Conservation (phyloP, 2,888 invertebrate species). For the Pachliopta kotzebuea region DNA sequence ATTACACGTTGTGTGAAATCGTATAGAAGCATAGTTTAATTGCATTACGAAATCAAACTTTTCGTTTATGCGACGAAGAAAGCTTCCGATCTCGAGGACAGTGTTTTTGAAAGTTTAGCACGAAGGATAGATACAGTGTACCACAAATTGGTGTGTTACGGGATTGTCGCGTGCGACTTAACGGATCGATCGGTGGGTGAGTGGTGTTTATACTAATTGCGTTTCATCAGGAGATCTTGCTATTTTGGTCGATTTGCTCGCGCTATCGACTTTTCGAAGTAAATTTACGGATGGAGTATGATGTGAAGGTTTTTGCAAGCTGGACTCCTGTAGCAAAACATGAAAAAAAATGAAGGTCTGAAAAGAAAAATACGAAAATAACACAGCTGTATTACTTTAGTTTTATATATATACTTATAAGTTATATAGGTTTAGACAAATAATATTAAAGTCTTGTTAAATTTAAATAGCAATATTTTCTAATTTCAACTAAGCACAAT, state of each 20-base stretch:
- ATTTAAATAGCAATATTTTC: no score
- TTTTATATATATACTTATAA: no score
- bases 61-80: slow-evolving; percentile 39
- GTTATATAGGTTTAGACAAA: no score
- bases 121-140: slow-evolving; percentile 45
- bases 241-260: slow-evolving; percentile 8
- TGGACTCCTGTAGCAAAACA: background rate
- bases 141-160: slow-evolving; percentile 56
- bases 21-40: slow-evolving; percentile 29
- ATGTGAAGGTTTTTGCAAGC: slow-evolving; percentile 7
- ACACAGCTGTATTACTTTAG: background rate
- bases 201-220: slow-evolving; percentile 26
- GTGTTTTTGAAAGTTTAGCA: slow-evolving; percentile 61
- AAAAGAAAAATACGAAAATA: background rate
- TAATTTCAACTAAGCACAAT: no score
- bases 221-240: slow-evolving; percentile 26
- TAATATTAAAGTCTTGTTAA: no score
- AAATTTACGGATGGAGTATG: background rate
- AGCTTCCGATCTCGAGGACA: slow-evolving; percentile 54
- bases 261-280: slow-evolving; percentile 13
- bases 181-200: slow-evolving; percentile 39
- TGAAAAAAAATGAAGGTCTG: background rate
- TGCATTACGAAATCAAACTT: slow-evolving; percentile 33
- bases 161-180: slow-evolving; percentile 56
- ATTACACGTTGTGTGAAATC: slow-evolving; percentile 46